Conservation (phyloP, 2,888 invertebrate genomes). For the Papilio gigon region DNA sequence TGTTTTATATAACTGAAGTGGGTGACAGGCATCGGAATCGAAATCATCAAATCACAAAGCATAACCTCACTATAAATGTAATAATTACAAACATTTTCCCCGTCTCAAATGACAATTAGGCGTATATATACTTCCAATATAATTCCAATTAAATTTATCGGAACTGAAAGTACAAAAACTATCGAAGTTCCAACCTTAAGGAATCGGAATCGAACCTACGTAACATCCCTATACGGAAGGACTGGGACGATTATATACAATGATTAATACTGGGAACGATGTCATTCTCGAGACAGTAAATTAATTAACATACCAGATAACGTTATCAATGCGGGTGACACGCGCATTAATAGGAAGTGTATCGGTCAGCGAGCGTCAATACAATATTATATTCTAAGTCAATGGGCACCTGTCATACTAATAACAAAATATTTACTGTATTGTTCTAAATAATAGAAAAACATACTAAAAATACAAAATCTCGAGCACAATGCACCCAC, state of each 20-base stretch:
- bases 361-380: constrained; percentile 26
- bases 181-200: too few species aligned
- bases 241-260: neutral
- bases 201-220: too few species aligned
- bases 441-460: neutral
- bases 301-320: constrained; percentile 28
- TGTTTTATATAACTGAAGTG: too few species aligned
- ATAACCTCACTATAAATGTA: too few species aligned
- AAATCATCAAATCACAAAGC: too few species aligned
- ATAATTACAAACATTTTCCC: too few species aligned
- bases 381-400: constrained; percentile 20
- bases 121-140: too few species aligned
- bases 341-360: constrained; percentile 11
- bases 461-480: neutral
- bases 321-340: constrained; percentile 19
- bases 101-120: too few species aligned
- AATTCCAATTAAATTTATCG: too few species aligned
- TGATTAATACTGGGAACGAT: constrained; percentile 10
- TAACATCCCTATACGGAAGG: too few species aligned
- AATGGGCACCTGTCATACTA: constrained; percentile 3
- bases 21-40: too few species aligned
- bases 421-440: constrained; percentile 16
- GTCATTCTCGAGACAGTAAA: constrained; percentile 17
- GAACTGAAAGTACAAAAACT: too few species aligned
- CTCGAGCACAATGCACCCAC: neutral